Percentiles rank a stretch among this genome's conserved stretches.
Evolutionary conservation across 1,140 invertebrate genomes (phyloP).

Genomic region (Cotesia chilonis): DNA sequence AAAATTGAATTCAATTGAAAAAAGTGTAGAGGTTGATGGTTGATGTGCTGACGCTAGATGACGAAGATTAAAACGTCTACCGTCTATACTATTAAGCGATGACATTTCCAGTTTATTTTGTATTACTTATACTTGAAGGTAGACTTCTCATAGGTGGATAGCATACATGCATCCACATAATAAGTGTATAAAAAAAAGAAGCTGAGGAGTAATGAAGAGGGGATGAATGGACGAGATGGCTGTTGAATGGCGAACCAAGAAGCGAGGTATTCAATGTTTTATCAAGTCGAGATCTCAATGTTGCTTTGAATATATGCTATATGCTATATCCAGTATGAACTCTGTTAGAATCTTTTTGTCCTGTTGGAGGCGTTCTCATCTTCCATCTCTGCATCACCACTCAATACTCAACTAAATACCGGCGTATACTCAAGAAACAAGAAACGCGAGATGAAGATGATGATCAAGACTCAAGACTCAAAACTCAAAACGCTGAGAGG

Average conservation of each 20-base stretch:
- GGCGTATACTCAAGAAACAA: constrained; percentile 34
- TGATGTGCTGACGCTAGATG: background rate
- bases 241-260: constrained; percentile 43
- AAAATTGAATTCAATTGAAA: background rate
- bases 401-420: constrained; percentile 15
- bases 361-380: constrained; percentile 38
- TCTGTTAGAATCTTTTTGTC: constrained; percentile 51
- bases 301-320: too few species aligned
- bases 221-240: constrained; percentile 37
- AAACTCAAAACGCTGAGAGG: background rate
- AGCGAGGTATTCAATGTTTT: constrained; percentile 60
- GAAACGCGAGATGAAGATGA: constrained; percentile 35
- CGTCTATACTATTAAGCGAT: constrained; percentile 36
- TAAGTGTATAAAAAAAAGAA: background rate
- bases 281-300: constrained; percentile 56
- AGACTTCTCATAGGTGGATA: too few species aligned
- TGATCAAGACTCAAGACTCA: background rate
- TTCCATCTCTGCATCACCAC: constrained; percentile 29
- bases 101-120: constrained; percentile 58
- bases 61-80: background rate
- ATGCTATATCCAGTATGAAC: constrained; percentile 49
- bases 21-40: constrained; percentile 2
- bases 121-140: constrained; percentile 32
- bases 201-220: constrained; percentile 17
- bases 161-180: background rate